phyloP scores from a whole-genome alignment of 2,888 invertebrate genomes.

The Glomeris marginata region DNA sequence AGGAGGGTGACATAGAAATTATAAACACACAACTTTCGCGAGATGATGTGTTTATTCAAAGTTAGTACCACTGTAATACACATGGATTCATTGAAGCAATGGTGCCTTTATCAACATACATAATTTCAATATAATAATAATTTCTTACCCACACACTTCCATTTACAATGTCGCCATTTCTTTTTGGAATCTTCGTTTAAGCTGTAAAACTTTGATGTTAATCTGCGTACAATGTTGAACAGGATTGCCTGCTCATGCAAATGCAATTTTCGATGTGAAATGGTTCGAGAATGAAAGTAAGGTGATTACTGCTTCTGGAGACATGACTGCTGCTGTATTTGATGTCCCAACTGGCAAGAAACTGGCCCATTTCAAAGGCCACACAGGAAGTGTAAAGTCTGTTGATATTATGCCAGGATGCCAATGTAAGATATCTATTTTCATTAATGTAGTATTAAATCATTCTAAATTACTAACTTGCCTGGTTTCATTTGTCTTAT shows the following conservation, averaged over 20 bases:
- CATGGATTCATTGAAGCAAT: background rate
- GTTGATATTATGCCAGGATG: constrained; percentile 55
- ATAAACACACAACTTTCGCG: background rate
- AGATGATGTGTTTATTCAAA: background rate
- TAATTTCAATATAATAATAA: background rate
- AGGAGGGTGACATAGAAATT: constrained; percentile 7
- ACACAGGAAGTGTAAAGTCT: constrained; percentile 67
- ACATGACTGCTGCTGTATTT: constrained; percentile 68
- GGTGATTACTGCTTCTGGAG: constrained; percentile 69
- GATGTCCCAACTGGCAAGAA: constrained; percentile 39
- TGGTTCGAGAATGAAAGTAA: constrained; percentile 63
- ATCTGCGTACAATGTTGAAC: background rate
- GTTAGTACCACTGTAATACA: background rate
- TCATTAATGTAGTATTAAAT: constrained; percentile 13
- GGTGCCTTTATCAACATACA: background rate
- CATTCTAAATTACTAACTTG: constrained; percentile 12
- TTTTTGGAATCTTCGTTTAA: background rate
- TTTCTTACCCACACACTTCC: background rate
- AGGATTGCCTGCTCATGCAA: constrained; percentile 45
- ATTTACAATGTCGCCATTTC: background rate
- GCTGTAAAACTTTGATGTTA: background rate
- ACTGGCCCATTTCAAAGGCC: constrained; percentile 45
- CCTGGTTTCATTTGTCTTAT: constrained; percentile 11
- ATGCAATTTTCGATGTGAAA: constrained; percentile 77
- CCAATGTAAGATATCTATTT: constrained; percentile 29